These are phyloP conservation scores for Tyrannus savana DNA, from an alignment of 2,113 vertebrate genomes.

Conservation along the genomic window DNA sequence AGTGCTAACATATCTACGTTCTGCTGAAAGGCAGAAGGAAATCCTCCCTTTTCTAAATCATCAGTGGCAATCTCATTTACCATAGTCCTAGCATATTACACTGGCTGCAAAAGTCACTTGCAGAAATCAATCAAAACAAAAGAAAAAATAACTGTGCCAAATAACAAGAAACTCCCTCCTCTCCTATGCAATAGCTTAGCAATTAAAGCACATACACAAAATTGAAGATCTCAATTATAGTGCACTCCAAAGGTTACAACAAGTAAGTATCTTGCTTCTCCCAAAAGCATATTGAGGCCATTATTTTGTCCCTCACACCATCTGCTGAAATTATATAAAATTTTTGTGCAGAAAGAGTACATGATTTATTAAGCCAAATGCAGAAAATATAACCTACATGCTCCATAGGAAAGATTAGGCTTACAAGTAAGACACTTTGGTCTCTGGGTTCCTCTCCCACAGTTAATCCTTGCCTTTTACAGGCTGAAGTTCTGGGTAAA, in stretches of 20 bases:
- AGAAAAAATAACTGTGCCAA: background rate
- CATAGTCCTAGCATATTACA: background rate
- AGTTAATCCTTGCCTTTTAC: background rate
- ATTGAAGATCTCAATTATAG: background rate
- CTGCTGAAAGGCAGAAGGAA: background rate
- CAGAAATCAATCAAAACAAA: background rate
- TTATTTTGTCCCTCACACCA: background rate
- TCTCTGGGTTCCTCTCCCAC: background rate
- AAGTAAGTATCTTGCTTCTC: background rate
- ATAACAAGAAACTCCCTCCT: background rate
- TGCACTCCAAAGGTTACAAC: background rate
- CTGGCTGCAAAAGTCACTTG: background rate
- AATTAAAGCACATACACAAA: background rate
- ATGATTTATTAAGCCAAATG: background rate
- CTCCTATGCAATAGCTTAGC: background rate
- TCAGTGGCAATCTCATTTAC: background rate
- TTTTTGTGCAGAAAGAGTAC: background rate
- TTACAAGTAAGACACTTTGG: background rate
- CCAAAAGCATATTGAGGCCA: accelerated
- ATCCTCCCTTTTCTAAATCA: accelerated
- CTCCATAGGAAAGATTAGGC: background rate
- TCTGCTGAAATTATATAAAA: background rate
- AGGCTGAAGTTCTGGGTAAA: background rate
- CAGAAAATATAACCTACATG: background rate
- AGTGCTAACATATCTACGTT: background rate